Conservation (phyloP, 2,797 vertebrate species). For the Presbytis comata region DNA sequence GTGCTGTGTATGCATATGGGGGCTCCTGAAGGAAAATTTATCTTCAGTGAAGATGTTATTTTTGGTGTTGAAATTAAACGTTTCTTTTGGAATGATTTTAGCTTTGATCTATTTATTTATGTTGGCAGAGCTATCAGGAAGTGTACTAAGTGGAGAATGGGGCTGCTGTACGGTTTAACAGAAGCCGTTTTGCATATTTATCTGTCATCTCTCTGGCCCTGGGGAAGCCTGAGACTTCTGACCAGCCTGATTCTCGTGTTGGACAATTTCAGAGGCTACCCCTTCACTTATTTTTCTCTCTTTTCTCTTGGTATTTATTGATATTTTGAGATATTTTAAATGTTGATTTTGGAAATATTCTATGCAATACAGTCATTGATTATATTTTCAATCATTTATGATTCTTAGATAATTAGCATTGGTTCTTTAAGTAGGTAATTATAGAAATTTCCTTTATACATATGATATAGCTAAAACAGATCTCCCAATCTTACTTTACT, state of each 20-base stretch:
- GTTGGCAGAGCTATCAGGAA: background rate
- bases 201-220: background rate
- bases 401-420: background rate
- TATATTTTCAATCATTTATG: background rate
- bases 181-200: conserved; percentile 42
- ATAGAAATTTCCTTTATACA: background rate
- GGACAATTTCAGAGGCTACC: background rate
- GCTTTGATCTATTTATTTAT: conserved; percentile 35
- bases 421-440: background rate
- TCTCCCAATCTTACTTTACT: background rate
- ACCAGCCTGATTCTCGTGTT: background rate
- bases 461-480: background rate
- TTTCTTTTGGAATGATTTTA: conserved; percentile 7
- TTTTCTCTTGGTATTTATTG: background rate
- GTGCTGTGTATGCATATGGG: background rate
- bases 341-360: background rate
- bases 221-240: background rate
- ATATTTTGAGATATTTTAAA: conserved; percentile 2
- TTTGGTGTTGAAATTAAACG: conserved; percentile 3
- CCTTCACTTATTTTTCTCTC: background rate
- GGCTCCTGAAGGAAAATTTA: background rate
- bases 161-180: background rate
- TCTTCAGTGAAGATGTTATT: background rate
- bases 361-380: background rate
- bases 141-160: background rate